These are phyloP conservation scores for Cossypha heuglini DNA, from an alignment of 2,797 vertebrate species.

Conservation along the genomic window DNA sequence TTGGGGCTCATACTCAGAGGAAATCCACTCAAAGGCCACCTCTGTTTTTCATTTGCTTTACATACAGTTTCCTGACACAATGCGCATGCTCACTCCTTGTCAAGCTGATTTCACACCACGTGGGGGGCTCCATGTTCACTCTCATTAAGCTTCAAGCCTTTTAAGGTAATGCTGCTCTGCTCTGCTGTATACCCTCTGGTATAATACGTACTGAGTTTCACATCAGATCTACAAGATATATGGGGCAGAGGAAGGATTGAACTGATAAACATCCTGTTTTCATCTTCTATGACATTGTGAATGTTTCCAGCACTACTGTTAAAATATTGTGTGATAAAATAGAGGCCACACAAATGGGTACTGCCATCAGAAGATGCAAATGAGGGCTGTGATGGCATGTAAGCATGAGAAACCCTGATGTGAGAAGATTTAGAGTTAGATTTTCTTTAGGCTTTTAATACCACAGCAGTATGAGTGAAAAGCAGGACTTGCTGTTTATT, in stretches of 20 bases:
- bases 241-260: not conserved
- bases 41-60: not conserved
- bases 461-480: not conserved
- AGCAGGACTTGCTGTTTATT: not conserved
- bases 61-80: not conserved
- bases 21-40: not conserved
- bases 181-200: not conserved
- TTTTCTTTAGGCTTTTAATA: not conserved
- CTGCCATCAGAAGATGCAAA: not conserved
- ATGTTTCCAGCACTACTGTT: not conserved
- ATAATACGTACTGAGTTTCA: not conserved
- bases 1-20: not conserved
- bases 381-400: not conserved
- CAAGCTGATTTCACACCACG: fast-evolving
- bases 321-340: not conserved
- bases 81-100: not conserved
- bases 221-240: not conserved
- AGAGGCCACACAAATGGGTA: not conserved
- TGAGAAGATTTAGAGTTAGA: not conserved
- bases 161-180: not conserved
- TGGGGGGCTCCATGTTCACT: not conserved
- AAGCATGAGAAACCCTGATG: not conserved
- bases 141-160: not conserved
- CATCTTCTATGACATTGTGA: not conserved
- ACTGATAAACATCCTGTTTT: not conserved